These are phyloP conservation scores for Zygogramma bicolorata DNA, from an alignment of 2,888 invertebrate species.

Conservation along the genomic window DNA sequence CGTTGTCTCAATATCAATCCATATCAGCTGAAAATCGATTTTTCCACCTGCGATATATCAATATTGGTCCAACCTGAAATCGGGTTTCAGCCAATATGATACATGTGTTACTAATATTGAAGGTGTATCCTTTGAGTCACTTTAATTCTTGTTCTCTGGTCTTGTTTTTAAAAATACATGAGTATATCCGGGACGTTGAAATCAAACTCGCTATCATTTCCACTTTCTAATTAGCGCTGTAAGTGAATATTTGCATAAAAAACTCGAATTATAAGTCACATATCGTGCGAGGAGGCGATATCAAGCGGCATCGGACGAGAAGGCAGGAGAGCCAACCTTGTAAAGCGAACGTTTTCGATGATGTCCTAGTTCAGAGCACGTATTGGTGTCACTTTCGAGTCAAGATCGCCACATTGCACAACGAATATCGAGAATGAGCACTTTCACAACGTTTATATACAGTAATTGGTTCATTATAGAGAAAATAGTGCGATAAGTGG, in stretches of 20 bases:
- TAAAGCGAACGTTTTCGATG: conserved; percentile 34
- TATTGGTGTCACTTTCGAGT: conserved; percentile 65
- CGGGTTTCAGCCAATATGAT: no score
- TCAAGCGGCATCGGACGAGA: background rate
- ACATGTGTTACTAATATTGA: no score
- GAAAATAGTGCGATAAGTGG: conserved; percentile 10
- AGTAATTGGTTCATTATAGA: conserved; percentile 6
- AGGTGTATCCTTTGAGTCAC: no score
- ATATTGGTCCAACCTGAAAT: no score
- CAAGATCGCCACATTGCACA: conserved; percentile 61
- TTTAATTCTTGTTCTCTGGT: no score
- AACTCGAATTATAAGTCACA: background rate
- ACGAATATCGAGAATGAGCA: conserved; percentile 46
- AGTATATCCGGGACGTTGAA: conserved; percentile 5
- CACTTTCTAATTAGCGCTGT: conserved; percentile 1
- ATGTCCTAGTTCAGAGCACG: conserved; percentile 59
- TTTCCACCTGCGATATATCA: no score
- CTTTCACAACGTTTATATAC: conserved; percentile 52
- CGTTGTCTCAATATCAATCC: no score
- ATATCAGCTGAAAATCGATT: no score
- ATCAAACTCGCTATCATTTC: background rate
- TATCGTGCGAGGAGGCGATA: conserved; percentile 4
- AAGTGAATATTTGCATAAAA: conserved; percentile 1
- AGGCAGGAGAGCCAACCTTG: conserved; percentile 12
- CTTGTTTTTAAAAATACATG: background rate